These are phyloP conservation scores for Araneus ventricosus DNA, from an alignment of 1,140 invertebrate genomes.

Conservation along the genomic window DNA sequence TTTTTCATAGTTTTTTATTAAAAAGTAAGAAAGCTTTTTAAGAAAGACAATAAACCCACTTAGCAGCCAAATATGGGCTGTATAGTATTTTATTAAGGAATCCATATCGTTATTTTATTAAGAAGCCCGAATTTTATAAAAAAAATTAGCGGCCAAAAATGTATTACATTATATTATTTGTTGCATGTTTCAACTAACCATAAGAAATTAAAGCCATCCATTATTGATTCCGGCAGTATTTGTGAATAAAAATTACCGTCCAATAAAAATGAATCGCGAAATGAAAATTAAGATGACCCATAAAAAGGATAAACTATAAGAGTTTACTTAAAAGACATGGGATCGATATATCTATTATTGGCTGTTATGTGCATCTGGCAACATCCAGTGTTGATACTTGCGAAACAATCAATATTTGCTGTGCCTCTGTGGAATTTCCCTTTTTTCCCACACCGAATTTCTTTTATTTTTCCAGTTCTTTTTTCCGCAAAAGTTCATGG, in stretches of 20 bases:
- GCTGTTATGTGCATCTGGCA: conserved; percentile 66
- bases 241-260: background rate
- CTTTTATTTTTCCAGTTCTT: conserved; percentile 3
- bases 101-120: no score
- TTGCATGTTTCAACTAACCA: no score
- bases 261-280: background rate
- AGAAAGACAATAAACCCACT: no score
- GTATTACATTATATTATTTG: no score
- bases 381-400: conserved; percentile 30
- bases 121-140: no score
- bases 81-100: no score
- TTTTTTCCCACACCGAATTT: background rate
- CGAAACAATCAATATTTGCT: conserved; percentile 32
- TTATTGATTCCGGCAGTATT: background rate
- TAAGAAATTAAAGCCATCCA: background rate
- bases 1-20: no score
- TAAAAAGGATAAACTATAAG: conserved; percentile 30
- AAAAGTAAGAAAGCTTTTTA: no score
- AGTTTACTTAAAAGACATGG: conserved; percentile 28
- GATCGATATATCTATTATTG: conserved; percentile 58
- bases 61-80: no score
- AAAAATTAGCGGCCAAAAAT: no score
- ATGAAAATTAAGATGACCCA: conserved; percentile 30
- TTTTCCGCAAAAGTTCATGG: conserved; percentile 38
- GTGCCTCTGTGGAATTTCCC: conserved; percentile 40